Evolutionary conservation across 2,113 vertebrate species (phyloP).

Genomic region (Erythrolamprus reginae): DNA sequence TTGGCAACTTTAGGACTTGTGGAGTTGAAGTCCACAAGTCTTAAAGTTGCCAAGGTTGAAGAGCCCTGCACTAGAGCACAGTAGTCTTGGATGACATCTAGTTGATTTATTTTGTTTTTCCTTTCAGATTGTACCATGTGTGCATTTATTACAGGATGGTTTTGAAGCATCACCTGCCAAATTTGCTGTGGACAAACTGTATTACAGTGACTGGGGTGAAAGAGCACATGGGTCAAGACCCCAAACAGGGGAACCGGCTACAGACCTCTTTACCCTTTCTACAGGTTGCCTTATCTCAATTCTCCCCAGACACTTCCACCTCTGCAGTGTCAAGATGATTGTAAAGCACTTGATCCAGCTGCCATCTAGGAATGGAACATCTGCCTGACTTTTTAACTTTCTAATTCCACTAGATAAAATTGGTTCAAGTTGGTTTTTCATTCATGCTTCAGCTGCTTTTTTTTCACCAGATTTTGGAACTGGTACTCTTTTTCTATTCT

Average conservation of each 20-base stretch:
- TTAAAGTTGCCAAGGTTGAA: too few species aligned
- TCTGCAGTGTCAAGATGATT: constrained; percentile 63
- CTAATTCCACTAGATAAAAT: constrained; percentile 72
- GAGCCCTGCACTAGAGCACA: fast-evolving
- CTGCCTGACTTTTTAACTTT: constrained; percentile 73
- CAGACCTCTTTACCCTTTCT: constrained; percentile 50
- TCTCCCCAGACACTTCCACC: constrained; percentile 52
- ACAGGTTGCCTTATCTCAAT: constrained; percentile 71
- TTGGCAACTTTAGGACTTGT: too few species aligned
- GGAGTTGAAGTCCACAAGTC: too few species aligned
- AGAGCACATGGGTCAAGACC: constrained; percentile 63
- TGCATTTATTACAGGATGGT: constrained; percentile 58
- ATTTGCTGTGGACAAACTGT: constrained; percentile 50
- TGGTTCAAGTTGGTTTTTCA: constrained; percentile 70
- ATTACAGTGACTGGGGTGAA: constrained; percentile 38
- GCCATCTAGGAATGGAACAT: constrained; percentile 53
- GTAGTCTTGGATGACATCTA: fast-evolving
- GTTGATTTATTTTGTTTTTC: background rate
- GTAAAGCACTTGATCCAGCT: constrained; percentile 53
- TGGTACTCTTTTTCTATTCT: constrained; percentile 37
- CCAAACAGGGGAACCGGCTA: constrained; percentile 39
- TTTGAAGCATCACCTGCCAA: constrained; percentile 62
- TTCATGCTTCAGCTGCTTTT: constrained; percentile 29
- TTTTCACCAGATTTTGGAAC: background rate
- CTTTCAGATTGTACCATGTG: constrained; percentile 63